Conservation (phyloP, 2,113 vertebrate species). For the Craseonycteris thonglongyai region DNA sequence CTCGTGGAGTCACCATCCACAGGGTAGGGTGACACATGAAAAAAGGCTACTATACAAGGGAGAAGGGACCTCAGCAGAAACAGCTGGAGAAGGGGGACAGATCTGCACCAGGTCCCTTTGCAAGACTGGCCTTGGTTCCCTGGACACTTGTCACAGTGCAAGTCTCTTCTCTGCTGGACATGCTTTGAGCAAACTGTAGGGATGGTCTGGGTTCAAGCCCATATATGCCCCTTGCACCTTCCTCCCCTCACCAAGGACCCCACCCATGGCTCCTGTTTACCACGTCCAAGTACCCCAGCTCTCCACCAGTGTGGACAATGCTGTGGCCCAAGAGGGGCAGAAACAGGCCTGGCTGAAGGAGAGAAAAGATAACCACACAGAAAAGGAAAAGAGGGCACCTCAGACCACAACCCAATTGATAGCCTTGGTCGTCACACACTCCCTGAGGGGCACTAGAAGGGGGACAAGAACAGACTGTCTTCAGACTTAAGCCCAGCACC, state of each 20-base stretch:
- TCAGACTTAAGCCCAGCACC: not conserved
- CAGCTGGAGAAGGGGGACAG: not conserved
- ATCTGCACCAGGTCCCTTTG: not conserved
- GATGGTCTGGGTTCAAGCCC: not conserved
- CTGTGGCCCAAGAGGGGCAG: not conserved
- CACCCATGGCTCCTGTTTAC: not conserved
- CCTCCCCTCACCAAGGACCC: not conserved
- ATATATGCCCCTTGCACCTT: not conserved
- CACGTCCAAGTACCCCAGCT: not conserved
- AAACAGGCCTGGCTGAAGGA: not conserved
- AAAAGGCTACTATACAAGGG: not conserved
- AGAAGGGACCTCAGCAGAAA: not conserved
- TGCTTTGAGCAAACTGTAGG: not conserved
- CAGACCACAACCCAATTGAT: rapidly evolving
- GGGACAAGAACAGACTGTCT: not conserved
- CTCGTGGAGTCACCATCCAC: not conserved
- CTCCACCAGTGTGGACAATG: not conserved
- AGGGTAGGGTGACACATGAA: not conserved
- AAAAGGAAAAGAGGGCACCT: not conserved
- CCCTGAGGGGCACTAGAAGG: not conserved
- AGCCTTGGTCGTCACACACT: not conserved
- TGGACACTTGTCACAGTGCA: not conserved
- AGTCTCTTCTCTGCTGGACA: not conserved
- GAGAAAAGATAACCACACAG: not conserved
- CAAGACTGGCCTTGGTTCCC: not conserved